Conservation (phyloP, 2,888 invertebrate genomes). For the Amblyteles armatorius region DNA sequence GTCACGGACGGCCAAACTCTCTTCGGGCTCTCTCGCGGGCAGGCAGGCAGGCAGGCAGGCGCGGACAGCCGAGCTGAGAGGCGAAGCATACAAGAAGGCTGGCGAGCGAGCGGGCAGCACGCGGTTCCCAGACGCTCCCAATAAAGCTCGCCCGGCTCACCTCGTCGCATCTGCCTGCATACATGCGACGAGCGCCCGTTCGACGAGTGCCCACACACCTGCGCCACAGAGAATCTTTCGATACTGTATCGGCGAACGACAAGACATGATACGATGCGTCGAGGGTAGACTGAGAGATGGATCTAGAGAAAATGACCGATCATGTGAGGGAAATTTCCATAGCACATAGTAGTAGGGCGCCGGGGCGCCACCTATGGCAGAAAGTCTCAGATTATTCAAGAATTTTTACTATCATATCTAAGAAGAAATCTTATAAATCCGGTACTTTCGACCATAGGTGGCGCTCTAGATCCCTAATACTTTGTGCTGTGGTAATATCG, state of each 20-base stretch:
- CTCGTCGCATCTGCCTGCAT: conserved; percentile 71
- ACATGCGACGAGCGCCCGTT: conserved; percentile 5
- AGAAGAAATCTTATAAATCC: too few relatives aligned
- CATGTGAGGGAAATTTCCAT: too few relatives aligned
- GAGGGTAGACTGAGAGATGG: neutral
- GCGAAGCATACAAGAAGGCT: neutral
- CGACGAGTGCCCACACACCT: conserved; percentile 10
- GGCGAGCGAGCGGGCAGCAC: conserved; percentile 11
- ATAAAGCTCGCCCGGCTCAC: conserved; percentile 75
- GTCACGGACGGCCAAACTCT: conserved; percentile 80
- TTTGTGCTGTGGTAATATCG: too few relatives aligned
- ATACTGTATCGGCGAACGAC: neutral
- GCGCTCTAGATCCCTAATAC: too few relatives aligned
- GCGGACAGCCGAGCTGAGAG: conserved; percentile 37
- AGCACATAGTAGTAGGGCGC: too few relatives aligned
- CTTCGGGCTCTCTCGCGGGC: conserved; percentile 17
- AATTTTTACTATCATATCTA: too few relatives aligned
- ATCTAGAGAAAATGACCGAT: too few relatives aligned
- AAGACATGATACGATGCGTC: neutral
- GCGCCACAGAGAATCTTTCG: conserved; percentile 4
- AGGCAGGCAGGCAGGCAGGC: conserved; percentile 17
- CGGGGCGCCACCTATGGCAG: too few relatives aligned
- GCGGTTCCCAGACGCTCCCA: conserved; percentile 77
- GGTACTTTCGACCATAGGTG: too few relatives aligned
- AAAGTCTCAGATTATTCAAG: too few relatives aligned